Conservation (phyloP, 2,888 invertebrate species). For the Sylvicola cinctus region DNA sequence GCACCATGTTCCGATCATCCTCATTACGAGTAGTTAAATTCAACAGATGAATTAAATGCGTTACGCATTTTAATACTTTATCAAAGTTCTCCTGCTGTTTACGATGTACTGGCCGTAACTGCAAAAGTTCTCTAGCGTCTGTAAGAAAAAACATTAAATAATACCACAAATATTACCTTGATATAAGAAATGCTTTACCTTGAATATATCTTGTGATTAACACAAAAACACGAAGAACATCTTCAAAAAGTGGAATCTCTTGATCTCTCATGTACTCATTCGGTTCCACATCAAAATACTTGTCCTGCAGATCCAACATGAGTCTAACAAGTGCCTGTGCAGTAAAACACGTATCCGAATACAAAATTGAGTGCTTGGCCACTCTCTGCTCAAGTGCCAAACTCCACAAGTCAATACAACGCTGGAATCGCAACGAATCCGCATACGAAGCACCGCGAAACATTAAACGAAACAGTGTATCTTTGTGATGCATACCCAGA, state of each 20-base stretch:
- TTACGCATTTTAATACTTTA: conserved; percentile 56
- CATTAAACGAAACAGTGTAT: conserved; percentile 62
- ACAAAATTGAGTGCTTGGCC: conserved; percentile 52
- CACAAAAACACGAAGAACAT: conserved; percentile 47
- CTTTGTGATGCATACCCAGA: conserved; percentile 67
- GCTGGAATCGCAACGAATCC: conserved; percentile 51
- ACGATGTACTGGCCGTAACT: conserved; percentile 45
- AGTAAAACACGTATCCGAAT: conserved; percentile 66
- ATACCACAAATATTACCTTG: neutral
- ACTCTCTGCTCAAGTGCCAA: conserved; percentile 64
- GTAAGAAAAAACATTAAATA: conserved; percentile 10
- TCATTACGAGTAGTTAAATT: conserved; percentile 32
- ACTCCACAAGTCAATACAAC: conserved; percentile 74
- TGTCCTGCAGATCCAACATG: conserved; percentile 51
- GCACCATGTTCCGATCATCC: conserved; percentile 26
- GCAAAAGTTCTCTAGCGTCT: conserved; percentile 31
- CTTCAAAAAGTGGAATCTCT: conserved; percentile 38
- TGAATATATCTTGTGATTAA: conserved; percentile 42
- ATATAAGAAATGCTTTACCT: conserved; percentile 13
- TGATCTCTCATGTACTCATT: conserved; percentile 27
- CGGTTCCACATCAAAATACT: conserved; percentile 30
- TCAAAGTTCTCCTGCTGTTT: conserved; percentile 66
- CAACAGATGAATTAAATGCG: conserved; percentile 54
- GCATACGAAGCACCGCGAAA: conserved; percentile 52
- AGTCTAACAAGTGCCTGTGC: conserved; percentile 70